Conservation (phyloP, 2,888 invertebrate genomes). For the Drosophila neotestacea region DNA sequence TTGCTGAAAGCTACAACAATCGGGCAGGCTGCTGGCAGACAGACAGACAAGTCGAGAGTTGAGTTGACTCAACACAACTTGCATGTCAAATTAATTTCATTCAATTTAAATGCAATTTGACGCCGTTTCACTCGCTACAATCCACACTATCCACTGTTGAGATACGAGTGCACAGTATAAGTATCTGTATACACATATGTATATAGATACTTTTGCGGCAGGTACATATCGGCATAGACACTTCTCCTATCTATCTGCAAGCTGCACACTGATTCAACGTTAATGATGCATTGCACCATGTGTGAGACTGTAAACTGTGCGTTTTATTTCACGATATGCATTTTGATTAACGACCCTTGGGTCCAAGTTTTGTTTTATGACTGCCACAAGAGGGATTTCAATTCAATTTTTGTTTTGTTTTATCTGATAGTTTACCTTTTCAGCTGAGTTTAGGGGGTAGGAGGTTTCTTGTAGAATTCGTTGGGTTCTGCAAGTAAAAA, state of each 20-base stretch:
- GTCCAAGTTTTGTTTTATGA: conserved; percentile 48
- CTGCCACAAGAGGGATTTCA: conserved; percentile 22
- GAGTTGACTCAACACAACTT: conserved; percentile 62
- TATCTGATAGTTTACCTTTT: conserved; percentile 50
- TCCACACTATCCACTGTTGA: conserved; percentile 29
- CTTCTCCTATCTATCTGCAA: conserved; percentile 14
- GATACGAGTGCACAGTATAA: conserved; percentile 22
- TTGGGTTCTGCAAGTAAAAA: conserved; percentile 64
- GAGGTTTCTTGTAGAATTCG: conserved; percentile 47
- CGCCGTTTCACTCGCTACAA: conserved; percentile 62
- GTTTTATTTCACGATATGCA: conserved; percentile 68
- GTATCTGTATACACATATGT: conserved; percentile 32
- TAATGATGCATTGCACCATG: conserved; percentile 74
- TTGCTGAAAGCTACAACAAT: conserved; percentile 66
- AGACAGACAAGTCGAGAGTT: conserved; percentile 20
- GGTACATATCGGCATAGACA: conserved; percentile 47
- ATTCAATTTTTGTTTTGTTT: conserved; percentile 19
- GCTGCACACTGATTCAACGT: conserved; percentile 47
- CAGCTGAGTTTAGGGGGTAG: conserved; percentile 33
- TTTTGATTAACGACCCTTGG: conserved; percentile 75
- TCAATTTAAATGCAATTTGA: conserved; percentile 80
- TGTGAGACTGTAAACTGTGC: conserved; percentile 63
- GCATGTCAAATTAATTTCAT: conserved; percentile 79
- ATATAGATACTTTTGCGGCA: conserved; percentile 40
- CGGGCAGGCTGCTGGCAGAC: conserved; percentile 35